phyloP scores from a whole-genome alignment of 2,113 vertebrate genomes.

The Dolichallabes microphthalmus region DNA sequence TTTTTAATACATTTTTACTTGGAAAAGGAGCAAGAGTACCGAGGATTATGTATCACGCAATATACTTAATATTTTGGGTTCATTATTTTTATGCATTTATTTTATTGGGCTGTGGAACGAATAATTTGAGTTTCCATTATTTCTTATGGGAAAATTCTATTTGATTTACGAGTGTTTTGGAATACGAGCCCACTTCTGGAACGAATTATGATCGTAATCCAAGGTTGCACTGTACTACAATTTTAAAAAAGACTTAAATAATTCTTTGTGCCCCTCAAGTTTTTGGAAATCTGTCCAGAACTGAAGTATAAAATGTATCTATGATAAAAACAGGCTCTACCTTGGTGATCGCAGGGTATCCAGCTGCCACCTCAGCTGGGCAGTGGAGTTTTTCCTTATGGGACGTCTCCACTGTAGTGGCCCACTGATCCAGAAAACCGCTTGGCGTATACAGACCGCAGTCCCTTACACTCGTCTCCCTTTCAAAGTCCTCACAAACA shows the following conservation, averaged over 20 bases:
- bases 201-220: no score
- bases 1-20: no score
- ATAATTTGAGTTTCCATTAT: no score
- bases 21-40: no score
- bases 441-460: conserved; percentile 94
- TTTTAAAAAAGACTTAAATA: background rate
- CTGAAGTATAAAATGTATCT: background rate
- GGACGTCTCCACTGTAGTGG: conserved; percentile 85
- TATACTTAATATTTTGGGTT: no score
- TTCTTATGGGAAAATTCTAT: no score
- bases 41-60: no score
- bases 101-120: no score
- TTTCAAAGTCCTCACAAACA: conserved; percentile 95
- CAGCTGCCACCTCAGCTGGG: conserved; percentile 88
- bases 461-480: conserved; percentile 90
- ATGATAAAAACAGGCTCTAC: conserved; percentile 63
- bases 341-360: conserved; percentile 92
- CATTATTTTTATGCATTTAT: no score
- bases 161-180: no score
- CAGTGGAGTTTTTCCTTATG: conserved; percentile 89
- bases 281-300: background rate
- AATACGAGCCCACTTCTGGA: no score
- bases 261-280: background rate
- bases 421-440: conserved; percentile 96
- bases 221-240: no score